Evolutionary conservation across 1,140 invertebrate species (phyloP).

Genomic region (Pseudomyrmex concolor): DNA sequence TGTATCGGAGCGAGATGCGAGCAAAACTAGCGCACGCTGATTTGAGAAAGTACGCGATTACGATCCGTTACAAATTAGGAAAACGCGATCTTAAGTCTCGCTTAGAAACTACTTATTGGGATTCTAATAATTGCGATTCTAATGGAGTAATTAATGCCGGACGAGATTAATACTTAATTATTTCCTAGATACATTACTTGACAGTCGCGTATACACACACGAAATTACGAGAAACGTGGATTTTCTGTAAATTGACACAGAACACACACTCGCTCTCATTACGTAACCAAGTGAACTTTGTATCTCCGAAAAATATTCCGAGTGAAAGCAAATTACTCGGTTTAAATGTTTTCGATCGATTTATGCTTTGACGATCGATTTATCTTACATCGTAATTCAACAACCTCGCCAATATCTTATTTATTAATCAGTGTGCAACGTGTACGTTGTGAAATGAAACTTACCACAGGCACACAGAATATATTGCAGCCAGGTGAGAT

Average conservation of each 20-base stretch:
- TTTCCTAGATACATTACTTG: constrained; percentile 19
- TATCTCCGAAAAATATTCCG: not conserved
- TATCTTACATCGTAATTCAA: constrained; percentile 11
- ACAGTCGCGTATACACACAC: not conserved
- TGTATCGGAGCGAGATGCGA: not conserved
- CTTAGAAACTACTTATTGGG: constrained; percentile 5
- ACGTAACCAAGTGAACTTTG: not conserved
- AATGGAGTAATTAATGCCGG: constrained; percentile 28
- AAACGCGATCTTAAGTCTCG: constrained; percentile 41
- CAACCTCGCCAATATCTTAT: not conserved
- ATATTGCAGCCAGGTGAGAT: constrained; percentile 53
- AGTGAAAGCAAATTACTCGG: not conserved
- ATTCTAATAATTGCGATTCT: constrained; percentile 29
- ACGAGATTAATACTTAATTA: not conserved
- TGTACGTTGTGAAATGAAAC: constrained; percentile 50
- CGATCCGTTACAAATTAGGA: constrained; percentile 49
- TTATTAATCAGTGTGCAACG: not conserved
- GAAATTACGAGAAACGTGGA: constrained; percentile 20
- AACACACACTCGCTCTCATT: not conserved
- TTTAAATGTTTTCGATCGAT: not conserved
- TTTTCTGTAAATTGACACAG: not conserved
- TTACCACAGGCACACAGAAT: constrained; percentile 70
- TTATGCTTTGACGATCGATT: not conserved
- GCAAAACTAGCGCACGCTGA: constrained; percentile 31
- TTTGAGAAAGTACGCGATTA: constrained; percentile 53